Percentiles rank a stretch among this genome's conserved stretches.
Conservation (phyloP, 2,113 vertebrate genomes). For the Pipa parva region DNA sequence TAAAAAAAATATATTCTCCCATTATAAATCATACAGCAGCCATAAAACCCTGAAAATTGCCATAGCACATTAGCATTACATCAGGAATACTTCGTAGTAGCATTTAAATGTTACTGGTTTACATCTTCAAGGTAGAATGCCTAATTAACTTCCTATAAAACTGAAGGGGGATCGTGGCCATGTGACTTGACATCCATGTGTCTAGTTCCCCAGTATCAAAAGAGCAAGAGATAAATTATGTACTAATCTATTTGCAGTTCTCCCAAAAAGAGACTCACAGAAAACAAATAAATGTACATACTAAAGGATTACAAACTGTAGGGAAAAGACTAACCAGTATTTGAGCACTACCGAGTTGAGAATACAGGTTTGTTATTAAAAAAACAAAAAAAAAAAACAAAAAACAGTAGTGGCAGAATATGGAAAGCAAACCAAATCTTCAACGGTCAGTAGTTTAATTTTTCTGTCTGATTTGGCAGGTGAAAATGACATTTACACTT, state of each 20-base stretch:
- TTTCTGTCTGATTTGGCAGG: constrained; percentile 17
- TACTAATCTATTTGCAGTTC: neutral
- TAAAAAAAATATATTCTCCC: neutral
- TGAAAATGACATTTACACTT: constrained; percentile 60
- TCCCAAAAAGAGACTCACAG: too few species aligned
- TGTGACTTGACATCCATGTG: neutral
- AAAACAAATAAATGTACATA: too few species aligned
- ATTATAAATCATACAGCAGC: neutral
- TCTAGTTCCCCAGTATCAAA: neutral
- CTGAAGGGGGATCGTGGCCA: neutral
- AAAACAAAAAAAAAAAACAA: too few species aligned
- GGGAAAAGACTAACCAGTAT: neutral
- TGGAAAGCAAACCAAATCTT: constrained; percentile 45
- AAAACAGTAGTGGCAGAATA: constrained; percentile 37
- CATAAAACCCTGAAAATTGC: neutral
- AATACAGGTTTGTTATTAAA: too few species aligned
- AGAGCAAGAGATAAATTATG: neutral
- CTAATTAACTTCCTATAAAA: neutral
- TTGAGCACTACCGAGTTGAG: too few species aligned
- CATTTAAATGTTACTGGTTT: neutral
- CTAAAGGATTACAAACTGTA: neutral
- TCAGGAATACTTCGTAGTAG: neutral
- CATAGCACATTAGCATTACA: neutral
- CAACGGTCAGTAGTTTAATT: neutral
- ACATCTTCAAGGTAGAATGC: neutral